Evolutionary conservation across 1,140 invertebrate species (phyloP).

Genomic region (Stegodyphus mimosarum): DNA sequence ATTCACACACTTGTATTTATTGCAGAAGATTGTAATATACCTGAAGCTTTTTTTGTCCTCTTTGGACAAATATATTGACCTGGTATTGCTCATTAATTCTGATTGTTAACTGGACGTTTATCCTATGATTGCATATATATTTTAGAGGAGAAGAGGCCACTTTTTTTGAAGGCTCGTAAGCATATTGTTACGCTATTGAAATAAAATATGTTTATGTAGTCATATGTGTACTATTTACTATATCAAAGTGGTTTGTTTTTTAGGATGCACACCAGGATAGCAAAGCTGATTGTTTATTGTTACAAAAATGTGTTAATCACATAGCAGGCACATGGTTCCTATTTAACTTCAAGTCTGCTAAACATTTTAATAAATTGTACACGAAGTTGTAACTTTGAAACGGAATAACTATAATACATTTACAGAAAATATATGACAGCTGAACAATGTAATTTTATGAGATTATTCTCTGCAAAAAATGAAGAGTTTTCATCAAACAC

Average conservation of each 20-base stretch:
- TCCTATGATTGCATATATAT: background rate
- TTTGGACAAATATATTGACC: background rate
- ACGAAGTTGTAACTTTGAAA: background rate
- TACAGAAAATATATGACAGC: background rate
- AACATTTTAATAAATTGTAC: background rate
- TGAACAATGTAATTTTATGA: background rate
- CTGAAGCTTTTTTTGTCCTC: background rate
- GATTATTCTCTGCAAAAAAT: background rate
- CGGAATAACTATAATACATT: background rate
- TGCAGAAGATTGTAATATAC: background rate
- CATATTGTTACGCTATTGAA: background rate
- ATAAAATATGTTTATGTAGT: background rate
- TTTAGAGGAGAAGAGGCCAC: background rate
- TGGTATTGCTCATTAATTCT: background rate
- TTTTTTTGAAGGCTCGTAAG: background rate
- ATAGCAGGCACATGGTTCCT: slow-evolving; percentile 37
- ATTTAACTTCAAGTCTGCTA: background rate
- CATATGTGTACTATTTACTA: background rate
- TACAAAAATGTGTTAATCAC: slow-evolving; percentile 28
- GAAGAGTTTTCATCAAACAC: background rate
- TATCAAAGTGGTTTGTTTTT: background rate
- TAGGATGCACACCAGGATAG: too few species aligned
- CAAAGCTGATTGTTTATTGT: background rate
- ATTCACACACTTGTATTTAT: background rate
- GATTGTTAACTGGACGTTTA: background rate